Conservation (phyloP, 2,797 vertebrate genomes). For the Valencia hispanica region DNA sequence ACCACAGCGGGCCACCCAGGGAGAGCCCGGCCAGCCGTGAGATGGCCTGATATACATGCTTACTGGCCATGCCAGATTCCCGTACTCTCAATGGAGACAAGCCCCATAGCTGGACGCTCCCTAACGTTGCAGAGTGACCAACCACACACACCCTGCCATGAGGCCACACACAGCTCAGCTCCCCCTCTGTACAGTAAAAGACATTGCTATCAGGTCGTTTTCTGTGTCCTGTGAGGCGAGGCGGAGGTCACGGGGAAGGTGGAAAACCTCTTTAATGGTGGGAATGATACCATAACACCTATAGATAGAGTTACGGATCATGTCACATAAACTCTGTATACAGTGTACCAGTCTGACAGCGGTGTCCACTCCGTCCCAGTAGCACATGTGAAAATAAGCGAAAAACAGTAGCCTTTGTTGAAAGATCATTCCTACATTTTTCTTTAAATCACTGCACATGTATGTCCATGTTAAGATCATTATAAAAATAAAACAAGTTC, state of each 20-base stretch:
- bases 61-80: slow-evolving; percentile 82
- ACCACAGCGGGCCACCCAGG: slow-evolving; percentile 83
- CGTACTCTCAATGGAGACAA: slow-evolving; percentile 76
- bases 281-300: slow-evolving; percentile 80
- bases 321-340: slow-evolving; percentile 65
- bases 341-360: slow-evolving; percentile 42
- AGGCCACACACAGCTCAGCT: slow-evolving; percentile 31
- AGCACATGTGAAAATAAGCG: slow-evolving; percentile 37
- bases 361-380: slow-evolving; percentile 25
- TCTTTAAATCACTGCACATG: not conserved
- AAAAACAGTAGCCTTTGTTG: slow-evolving; percentile 22
- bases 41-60: slow-evolving; percentile 86
- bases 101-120: slow-evolving; percentile 59
- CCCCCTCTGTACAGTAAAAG: slow-evolving; percentile 58
- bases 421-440: slow-evolving; percentile 13
- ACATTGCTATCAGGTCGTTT: slow-evolving; percentile 70
- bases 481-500: not conserved
- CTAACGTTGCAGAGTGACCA: slow-evolving; percentile 56
- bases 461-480: not conserved
- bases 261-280: slow-evolving; percentile 79
- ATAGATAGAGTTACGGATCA: slow-evolving; percentile 77
- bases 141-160: slow-evolving; percentile 18
- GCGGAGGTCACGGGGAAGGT: slow-evolving; percentile 74
- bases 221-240: slow-evolving; percentile 76
- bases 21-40: slow-evolving; percentile 83